Percentiles rank a stretch among this genome's conserved stretches.
Conservation (phyloP, 1,140 invertebrate genomes). For the Drosophila tani region DNA sequence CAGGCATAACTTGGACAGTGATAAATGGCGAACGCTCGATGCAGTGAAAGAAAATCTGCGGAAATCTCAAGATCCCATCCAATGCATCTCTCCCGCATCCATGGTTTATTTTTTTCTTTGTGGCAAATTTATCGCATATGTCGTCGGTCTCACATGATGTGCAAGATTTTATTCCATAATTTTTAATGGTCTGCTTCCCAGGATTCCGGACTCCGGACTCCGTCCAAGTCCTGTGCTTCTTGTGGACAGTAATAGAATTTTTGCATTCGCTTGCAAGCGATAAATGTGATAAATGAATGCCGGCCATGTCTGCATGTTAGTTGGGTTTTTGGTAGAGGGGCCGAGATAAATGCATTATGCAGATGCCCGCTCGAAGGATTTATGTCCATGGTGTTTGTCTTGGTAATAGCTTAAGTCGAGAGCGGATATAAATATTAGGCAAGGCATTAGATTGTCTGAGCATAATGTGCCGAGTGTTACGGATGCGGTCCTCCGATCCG, state of each 20-base stretch:
- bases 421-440: constrained; percentile 73
- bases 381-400: constrained; percentile 69
- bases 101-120: constrained; percentile 40
- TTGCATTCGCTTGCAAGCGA: constrained; percentile 75
- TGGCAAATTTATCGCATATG: constrained; percentile 79
- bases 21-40: constrained; percentile 63
- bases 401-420: constrained; percentile 74
- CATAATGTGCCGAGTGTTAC: constrained; percentile 46
- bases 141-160: constrained; percentile 81
- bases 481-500: constrained; percentile 25
- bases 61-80: constrained; percentile 43
- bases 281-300: constrained; percentile 81
- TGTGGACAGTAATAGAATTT: constrained; percentile 71
- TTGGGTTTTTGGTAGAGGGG: constrained; percentile 7
- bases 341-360: constrained; percentile 62
- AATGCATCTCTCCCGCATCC: constrained; percentile 48
- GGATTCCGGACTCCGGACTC: constrained; percentile 28
- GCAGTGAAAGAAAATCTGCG: constrained; percentile 57
- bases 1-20: constrained; percentile 62
- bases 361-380: constrained; percentile 65
- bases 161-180: constrained; percentile 71
- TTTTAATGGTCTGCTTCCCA: constrained; percentile 79
- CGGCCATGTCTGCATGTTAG: constrained; percentile 45
- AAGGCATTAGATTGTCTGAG: constrained; percentile 61
- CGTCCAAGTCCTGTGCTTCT: constrained; percentile 30